Evolutionary conservation across 2,888 invertebrate genomes (phyloP).

Genomic region (Leucophenga montana): DNA sequence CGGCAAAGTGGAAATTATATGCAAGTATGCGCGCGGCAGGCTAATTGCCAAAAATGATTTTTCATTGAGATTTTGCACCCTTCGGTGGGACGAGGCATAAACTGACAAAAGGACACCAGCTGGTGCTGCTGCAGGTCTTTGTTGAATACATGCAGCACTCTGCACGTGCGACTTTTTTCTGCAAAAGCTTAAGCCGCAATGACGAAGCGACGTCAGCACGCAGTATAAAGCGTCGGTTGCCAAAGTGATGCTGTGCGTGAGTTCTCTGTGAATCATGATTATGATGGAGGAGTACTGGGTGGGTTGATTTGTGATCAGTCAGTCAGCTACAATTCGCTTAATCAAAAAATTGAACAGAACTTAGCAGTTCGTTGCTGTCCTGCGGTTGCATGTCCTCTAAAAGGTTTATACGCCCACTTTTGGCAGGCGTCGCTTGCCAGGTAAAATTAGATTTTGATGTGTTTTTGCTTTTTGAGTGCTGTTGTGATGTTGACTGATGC

Average conservation of each 20-base stretch:
- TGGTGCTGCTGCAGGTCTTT: not conserved
- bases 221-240: not conserved
- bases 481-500: no score
- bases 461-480: no score
- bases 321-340: conserved; percentile 12
- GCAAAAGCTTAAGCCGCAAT: not conserved
- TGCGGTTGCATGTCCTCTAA: not conserved
- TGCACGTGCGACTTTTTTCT: not conserved
- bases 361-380: not conserved
- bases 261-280: not conserved
- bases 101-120: conserved; percentile 22
- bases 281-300: not conserved
- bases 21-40: conserved; percentile 4
- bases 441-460: not conserved
- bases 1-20: conserved; percentile 8
- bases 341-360: conserved; percentile 15
- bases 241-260: not conserved
- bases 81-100: no score
- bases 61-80: conserved; percentile 7
- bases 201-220: not conserved
- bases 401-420: conserved; percentile 2
- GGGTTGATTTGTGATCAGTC: not conserved
- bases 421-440: not conserved
- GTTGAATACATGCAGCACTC: conserved; percentile 2
- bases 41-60: conserved; percentile 22